Conservation (phyloP, 1,140 invertebrate genomes). For the Leptinotarsa lineolata region DNA sequence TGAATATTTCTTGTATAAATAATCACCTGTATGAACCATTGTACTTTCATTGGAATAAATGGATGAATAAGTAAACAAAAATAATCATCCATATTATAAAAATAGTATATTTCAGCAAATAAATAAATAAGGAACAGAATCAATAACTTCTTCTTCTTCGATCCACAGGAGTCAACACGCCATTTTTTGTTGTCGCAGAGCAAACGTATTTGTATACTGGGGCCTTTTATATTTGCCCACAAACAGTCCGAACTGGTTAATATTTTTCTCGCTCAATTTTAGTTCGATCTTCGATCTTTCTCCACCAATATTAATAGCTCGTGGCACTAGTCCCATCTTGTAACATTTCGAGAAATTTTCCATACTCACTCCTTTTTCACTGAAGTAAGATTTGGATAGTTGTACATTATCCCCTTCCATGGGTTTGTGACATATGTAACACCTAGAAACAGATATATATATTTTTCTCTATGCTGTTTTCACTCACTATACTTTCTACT, state of each 20-base stretch:
- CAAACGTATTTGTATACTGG: conserved; percentile 33
- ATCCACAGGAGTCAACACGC: not conserved
- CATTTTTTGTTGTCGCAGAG: conserved; percentile 39
- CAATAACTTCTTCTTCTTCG: not conserved
- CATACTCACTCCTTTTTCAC: conserved; percentile 22
- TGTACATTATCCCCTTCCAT: conserved; percentile 31
- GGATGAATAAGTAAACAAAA: no score
- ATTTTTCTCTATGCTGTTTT: no score
- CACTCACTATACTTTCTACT: no score
- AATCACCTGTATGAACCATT: no score
- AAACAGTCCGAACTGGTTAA: conserved; percentile 20
- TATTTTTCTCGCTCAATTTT: conserved; percentile 20
- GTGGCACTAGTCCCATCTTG: conserved; percentile 25
- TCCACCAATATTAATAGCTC: conserved; percentile 27
- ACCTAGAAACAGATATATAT: conserved; percentile 11
- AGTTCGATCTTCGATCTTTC: conserved; percentile 36
- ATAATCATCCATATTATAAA: no score
- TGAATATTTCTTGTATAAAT: no score
- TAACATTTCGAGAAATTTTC: conserved; percentile 30
- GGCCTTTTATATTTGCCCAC: conserved; percentile 24
- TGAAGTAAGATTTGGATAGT: conserved; percentile 24
- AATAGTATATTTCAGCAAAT: not conserved
- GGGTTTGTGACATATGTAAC: conserved; percentile 37
- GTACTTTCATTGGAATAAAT: no score
- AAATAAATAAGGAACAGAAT: not conserved